Evolutionary conservation across 2,797 vertebrate genomes (phyloP), one percentile per base, ranked within the genome.

Genomic region (Orestias chungarensis): DNA sequence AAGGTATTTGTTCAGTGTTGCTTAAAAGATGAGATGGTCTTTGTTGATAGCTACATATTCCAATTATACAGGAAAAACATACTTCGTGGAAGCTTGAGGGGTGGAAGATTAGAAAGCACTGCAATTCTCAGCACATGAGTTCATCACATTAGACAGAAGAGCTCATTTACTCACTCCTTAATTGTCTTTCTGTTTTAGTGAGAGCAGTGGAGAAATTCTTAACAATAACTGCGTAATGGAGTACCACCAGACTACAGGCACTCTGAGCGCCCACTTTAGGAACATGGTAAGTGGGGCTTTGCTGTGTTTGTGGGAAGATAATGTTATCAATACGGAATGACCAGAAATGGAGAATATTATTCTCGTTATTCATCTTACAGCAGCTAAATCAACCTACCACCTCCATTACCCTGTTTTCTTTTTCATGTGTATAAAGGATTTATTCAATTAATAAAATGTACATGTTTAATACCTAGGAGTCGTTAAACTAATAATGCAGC

Each of bases 211-310:
- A 2, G 97, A 99, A 86, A 98, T 99, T 87, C 90, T 99, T 72
- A 98, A 99, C 92, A 99, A 98, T 85, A 98, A 96, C 91, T 98
- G 97, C 0, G 97, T 98, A 64, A 98, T 98, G 97, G 97, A 98
- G 79, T 97, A 93, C 76, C 95, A 95, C 73, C 98, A 99, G 79
- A 89, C 93, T 40, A 92, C 91, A 35, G 89, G 93, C 27, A 92
- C 89, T 0, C 85, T 90, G 75, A 97, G 96, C 0, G 97, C 97
- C 23, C 97, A 99, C 84, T 96, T 95, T 84, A 95, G 95, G 74
- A 95, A 93, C 87, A 94, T 95, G 98, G 97, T 99, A 86, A 95
- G 89, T 79, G 64, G 29, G 40, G 14, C 17, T 43, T 65, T 14
- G 42, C 44, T n/a, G 23, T 46, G 23, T 59, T 54, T 6, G 54